Evolutionary conservation across 2,888 invertebrate species (phyloP).

Genomic region (Litoditis marina): DNA sequence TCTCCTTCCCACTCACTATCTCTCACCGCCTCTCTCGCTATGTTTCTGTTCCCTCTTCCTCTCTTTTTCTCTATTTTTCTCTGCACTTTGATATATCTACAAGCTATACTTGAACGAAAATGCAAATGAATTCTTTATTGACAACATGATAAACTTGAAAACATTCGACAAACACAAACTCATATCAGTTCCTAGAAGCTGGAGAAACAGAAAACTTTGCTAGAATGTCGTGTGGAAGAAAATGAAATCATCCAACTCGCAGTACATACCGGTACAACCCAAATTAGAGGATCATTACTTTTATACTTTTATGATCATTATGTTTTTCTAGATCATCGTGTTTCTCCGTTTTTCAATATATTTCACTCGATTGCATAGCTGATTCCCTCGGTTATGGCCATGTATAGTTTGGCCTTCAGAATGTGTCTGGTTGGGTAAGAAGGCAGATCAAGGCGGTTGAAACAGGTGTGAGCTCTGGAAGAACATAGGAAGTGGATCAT

Average conservation of each 20-base stretch:
- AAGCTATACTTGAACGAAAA: conserved; percentile 16
- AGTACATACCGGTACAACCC: too few relatives aligned
- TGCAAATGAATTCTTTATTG: conserved; percentile 2
- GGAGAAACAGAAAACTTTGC: not conserved
- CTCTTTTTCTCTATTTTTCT: not conserved
- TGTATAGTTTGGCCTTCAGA: conserved; percentile 46
- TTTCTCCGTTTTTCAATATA: too few relatives aligned
- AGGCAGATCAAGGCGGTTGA: conserved; percentile 91
- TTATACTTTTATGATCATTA: too few relatives aligned
- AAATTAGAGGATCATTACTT: too few relatives aligned
- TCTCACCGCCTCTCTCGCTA: not conserved
- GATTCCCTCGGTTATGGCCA: conserved; percentile 55
- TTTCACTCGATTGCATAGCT: conserved; percentile 58
- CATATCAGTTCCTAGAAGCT: not conserved
- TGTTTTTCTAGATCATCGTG: conserved; percentile 1
- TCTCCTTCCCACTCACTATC: not conserved
- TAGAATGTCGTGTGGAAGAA: too few relatives aligned
- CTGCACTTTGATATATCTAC: not conserved
- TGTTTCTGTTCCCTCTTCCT: not conserved
- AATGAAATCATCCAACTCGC: too few relatives aligned
- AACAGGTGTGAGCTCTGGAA: conserved; percentile 89
- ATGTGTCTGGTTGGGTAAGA: conserved; percentile 76
- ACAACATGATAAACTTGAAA: not conserved
- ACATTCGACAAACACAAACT: not conserved
- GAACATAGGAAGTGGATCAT: conserved; percentile 64